Evolutionary conservation across 1,140 invertebrate genomes (phyloP).

Genomic region (Eriosoma lanigerum): DNA sequence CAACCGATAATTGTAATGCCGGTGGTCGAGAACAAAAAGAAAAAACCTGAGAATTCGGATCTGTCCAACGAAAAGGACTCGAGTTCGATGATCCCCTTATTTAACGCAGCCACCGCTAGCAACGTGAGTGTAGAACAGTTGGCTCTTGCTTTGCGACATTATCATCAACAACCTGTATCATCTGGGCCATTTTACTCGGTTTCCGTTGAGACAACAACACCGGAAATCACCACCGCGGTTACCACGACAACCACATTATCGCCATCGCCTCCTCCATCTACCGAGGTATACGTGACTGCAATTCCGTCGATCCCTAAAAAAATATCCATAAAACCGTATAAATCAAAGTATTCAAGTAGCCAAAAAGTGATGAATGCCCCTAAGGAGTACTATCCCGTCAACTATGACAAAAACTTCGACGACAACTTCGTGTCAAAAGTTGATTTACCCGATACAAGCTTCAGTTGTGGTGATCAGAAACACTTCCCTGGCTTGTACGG

Average conservation of each 20-base stretch:
- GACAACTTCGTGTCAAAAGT: constrained; percentile 82
- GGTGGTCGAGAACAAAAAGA: not conserved
- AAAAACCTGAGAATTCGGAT: not conserved
- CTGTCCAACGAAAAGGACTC: constrained; percentile 22
- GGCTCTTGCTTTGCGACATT: constrained; percentile 69
- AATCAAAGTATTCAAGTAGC: constrained; percentile 56
- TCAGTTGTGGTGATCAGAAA: constrained; percentile 85
- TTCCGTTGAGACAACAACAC: constrained; percentile 54
- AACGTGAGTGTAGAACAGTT: constrained; percentile 74
- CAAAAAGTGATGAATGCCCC: constrained; percentile 86
- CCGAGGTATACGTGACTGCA: constrained; percentile 54
- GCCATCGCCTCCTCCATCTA: constrained; percentile 55
- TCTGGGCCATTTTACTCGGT: not conserved
- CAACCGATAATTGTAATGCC: not conserved
- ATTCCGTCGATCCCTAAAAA: constrained; percentile 55
- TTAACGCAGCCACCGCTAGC: constrained; percentile 66
- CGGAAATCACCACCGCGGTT: constrained; percentile 58
- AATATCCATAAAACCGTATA: constrained; percentile 54
- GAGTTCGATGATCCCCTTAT: constrained; percentile 24
- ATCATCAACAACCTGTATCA: constrained; percentile 59
- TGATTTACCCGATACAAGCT: constrained; percentile 80
- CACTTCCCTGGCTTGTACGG: constrained; percentile 87
- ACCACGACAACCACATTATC: constrained; percentile 54
- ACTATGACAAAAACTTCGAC: constrained; percentile 84
- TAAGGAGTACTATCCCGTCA: constrained; percentile 81